Evolutionary conservation across 1,140 invertebrate species (phyloP).

Genomic region (Anthonomus grandis): DNA sequence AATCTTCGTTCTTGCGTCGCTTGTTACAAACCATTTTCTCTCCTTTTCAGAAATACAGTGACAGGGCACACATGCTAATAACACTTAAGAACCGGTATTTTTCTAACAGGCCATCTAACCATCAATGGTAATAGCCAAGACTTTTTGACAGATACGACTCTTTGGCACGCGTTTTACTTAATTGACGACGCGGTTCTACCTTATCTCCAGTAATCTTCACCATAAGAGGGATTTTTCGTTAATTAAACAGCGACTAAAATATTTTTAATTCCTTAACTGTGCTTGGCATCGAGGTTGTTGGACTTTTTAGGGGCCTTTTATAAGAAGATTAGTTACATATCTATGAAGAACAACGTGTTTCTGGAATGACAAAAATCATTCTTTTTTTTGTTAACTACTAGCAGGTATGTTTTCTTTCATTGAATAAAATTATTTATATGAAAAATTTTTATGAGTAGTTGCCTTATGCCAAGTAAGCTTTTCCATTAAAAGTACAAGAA

Average conservation of each 20-base stretch:
- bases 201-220: conserved; percentile 2
- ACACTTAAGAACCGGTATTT: not conserved
- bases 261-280: not conserved
- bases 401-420: no score
- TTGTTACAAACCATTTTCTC: no score
- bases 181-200: not conserved
- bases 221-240: not conserved
- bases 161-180: conserved; percentile 10
- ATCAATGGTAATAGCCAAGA: not conserved
- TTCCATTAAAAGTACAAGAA: no score
- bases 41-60: no score
- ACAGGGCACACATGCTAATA: conserved; percentile 1
- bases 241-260: conserved; percentile 7
- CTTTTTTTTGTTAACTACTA: no score
- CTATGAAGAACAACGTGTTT: no score
- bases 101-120: not conserved
- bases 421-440: no score
- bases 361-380: no score
- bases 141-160: not conserved
- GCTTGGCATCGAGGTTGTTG: conserved; percentile 1
- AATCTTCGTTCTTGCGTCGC: no score
- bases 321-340: no score
- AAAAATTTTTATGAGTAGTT: no score
- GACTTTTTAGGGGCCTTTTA: not conserved
- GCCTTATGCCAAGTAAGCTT: no score